These are phyloP conservation scores for Odontocerum albicorne DNA, from an alignment of 2,888 invertebrate species.

Conservation along the genomic window DNA sequence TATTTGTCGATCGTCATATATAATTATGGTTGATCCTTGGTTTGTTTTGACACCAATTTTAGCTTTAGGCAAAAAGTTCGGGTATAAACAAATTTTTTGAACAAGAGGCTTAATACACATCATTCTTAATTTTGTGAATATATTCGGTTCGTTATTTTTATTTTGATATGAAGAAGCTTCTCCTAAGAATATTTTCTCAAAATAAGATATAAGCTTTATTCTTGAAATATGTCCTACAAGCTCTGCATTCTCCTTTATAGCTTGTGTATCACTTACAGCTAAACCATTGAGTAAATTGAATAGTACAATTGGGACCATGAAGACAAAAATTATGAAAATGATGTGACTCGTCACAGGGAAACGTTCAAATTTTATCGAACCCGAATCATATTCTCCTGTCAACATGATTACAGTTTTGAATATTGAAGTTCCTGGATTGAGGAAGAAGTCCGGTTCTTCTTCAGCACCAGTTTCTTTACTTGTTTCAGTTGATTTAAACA, in stretches of 20 bases:
- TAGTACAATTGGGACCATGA: conserved; percentile 80
- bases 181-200: conserved; percentile 70
- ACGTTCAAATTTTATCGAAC: conserved; percentile 72
- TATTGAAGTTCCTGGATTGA: conserved; percentile 68
- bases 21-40: conserved; percentile 60
- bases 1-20: conserved; percentile 53
- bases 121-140: conserved; percentile 47
- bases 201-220: conserved; percentile 70
- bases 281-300: conserved; percentile 83
- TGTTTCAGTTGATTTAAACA: conserved; percentile 61
- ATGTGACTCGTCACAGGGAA: conserved; percentile 72
- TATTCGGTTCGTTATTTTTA: conserved; percentile 46
- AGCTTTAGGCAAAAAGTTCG: conserved; percentile 63
- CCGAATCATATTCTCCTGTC: conserved; percentile 83
- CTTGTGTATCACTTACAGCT: conserved; percentile 82
- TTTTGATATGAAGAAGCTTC: conserved; percentile 51
- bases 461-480: conserved; percentile 45
- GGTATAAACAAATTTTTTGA: conserved; percentile 66
- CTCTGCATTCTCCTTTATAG: conserved; percentile 77
- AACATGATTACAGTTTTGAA: conserved; percentile 86
- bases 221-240: conserved; percentile 74
- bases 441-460: conserved; percentile 67
- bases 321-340: conserved; percentile 78
- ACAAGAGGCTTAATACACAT: conserved; percentile 57
- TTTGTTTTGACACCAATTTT: conserved; percentile 69